Evolutionary conservation across 2,888 invertebrate genomes (phyloP).

Genomic region (Diadegma fenestrale): DNA sequence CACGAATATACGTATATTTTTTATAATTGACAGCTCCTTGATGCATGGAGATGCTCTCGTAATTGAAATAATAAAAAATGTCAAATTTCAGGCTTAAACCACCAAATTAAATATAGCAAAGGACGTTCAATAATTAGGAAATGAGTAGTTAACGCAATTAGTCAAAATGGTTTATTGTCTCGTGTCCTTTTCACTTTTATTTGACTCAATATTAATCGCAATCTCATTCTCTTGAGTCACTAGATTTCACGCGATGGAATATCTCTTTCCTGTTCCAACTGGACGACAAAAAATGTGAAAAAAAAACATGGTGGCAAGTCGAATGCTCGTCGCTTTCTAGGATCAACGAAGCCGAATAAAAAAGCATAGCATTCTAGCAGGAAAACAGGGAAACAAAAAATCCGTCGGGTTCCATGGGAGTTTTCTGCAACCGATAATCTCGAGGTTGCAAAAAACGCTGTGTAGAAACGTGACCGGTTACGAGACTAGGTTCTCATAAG

Average conservation of each 20-base stretch:
- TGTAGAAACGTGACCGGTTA: conserved; percentile 19
- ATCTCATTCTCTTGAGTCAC: background rate
- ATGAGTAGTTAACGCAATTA: background rate
- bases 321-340: background rate
- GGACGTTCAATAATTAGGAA: no score
- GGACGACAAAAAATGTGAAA: background rate
- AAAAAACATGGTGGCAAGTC: background rate
- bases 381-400: background rate
- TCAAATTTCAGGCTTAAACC: background rate
- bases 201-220: no score
- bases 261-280: no score
- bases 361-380: background rate
- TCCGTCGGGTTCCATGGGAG: conserved; percentile 23
- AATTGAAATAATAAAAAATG: conserved; percentile 1
- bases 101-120: background rate
- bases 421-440: conserved; percentile 60
- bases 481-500: conserved; percentile 9
- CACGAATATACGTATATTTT: background rate
- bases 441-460: conserved; percentile 51
- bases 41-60: background rate
- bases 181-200: no score
- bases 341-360: background rate
- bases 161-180: no score
- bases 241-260: background rate
- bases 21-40: background rate